Conservation (phyloP, 1,140 invertebrate genomes). For the Chlorops oryzae region DNA sequence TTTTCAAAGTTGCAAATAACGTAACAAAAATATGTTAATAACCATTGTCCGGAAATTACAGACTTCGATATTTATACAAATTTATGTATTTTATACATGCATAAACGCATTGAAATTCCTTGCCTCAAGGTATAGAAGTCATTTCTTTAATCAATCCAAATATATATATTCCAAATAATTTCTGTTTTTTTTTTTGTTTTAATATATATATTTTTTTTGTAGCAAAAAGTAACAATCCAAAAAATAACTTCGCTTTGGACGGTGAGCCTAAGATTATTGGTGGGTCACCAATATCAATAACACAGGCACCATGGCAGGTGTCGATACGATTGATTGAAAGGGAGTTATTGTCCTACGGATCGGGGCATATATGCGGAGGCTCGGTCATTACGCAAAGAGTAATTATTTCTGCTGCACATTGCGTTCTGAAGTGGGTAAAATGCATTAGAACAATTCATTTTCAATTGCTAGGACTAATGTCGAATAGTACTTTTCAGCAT, state of each 20-base stretch:
- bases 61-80: background rate
- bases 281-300: constrained; percentile 17
- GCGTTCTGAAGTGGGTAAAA: constrained; percentile 36
- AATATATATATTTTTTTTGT: no score
- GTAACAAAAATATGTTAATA: no score
- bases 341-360: constrained; percentile 21
- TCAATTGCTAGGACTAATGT: background rate
- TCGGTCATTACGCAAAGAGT: constrained; percentile 52
- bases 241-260: background rate
- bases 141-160: background rate
- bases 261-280: constrained; percentile 26
- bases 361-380: constrained; percentile 55
- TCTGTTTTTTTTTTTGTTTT: background rate
- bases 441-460: background rate
- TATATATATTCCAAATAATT: background rate
- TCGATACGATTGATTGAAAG: constrained; percentile 25
- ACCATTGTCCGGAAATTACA: no score
- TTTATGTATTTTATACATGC: background rate
- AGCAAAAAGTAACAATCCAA: no score
- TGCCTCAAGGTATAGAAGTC: background rate
- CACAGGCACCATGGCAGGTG: constrained; percentile 25
- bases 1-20: background rate
- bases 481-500: constrained; percentile 5
- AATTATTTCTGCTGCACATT: constrained; percentile 65
- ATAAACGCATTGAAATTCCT: background rate